Evolutionary conservation across 2,888 invertebrate genomes (phyloP), one percentile per base, ranked within the genome.

Genomic region (Macrophya alboannulata): DNA sequence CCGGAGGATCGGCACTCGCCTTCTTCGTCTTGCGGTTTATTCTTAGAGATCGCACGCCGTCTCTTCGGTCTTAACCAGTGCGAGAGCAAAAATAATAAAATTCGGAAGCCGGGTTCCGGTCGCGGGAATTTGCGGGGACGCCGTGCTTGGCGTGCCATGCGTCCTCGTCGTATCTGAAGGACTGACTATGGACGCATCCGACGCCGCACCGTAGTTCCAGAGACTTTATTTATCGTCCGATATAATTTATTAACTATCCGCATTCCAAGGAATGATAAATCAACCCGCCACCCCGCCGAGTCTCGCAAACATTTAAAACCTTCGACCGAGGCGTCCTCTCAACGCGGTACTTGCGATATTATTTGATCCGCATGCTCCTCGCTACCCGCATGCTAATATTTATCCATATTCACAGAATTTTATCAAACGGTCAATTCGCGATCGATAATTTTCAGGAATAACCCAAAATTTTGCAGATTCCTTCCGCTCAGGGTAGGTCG

Each of bases 171-270:
- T 86, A 81, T 85, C 87, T 86, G 87, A 89, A 87, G 88, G 90
- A 55, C 51, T 45, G 31, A 55, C 40, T 31, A 25, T 25, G 21
- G 62, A 25, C 83, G 65, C 68, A 37, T 65, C 71, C 40, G 51
- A 62, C 45, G 68, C 83, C 83, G 48, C 68, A 65, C 83, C 55
- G 17, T n/a, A n/a, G n/a, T 31, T 31, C 31, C 17, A 4, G 62
- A 17, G 83, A 51, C 83, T 83, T 31, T 83, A 83, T 83, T 83
- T 83, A 83, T 83, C 90, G 89, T 89, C 87, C 89, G 91, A 89
- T 92, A 92, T 92, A 93, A 93, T 93, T 93, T 92, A 93, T 92
- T 91, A 92, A 92, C 91, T 91, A 93, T 92, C 92, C 92, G 91
- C 92, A 91, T 91, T 92, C 91, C 89, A 85, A 83, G 86, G 89